Evolutionary conservation across 1,140 invertebrate species (phyloP).

Genomic region (Subanguina moxae): DNA sequence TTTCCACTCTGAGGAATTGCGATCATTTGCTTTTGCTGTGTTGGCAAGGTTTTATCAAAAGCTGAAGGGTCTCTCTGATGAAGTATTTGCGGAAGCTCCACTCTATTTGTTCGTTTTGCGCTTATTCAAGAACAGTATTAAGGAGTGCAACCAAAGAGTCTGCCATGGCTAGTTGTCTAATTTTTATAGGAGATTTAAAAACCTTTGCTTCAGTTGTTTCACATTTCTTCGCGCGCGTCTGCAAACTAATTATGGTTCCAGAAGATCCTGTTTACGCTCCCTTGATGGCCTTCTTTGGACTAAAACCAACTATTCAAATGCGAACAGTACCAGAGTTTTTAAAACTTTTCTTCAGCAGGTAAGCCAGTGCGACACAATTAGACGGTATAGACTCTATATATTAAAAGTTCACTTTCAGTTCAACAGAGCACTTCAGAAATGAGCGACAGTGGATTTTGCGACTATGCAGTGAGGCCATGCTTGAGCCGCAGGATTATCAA

Average conservation of each 20-base stretch:
- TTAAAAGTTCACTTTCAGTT: not conserved
- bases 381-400: no score
- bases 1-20: conserved; percentile 31
- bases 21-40: conserved; percentile 37
- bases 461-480: conserved; percentile 37
- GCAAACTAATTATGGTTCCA: conserved; percentile 45
- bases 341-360: conserved; percentile 48
- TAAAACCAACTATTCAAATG: conserved; percentile 45
- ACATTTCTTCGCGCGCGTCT: conserved; percentile 50
- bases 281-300: conserved; percentile 44
- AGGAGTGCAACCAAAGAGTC: conserved; percentile 33
- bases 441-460: conserved; percentile 47
- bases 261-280: conserved; percentile 41
- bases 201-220: conserved; percentile 46
- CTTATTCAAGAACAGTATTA: conserved; percentile 48
- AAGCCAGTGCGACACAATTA: no score
- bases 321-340: conserved; percentile 50
- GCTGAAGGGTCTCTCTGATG: conserved; percentile 37
- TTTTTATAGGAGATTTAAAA: not conserved
- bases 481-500: conserved; percentile 47
- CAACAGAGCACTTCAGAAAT: conserved; percentile 36
- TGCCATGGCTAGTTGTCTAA: conserved; percentile 30
- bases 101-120: conserved; percentile 38
- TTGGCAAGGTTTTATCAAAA: conserved; percentile 26
- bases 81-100: conserved; percentile 40